Evolutionary conservation across 1,140 invertebrate species (phyloP).

Genomic region (Scylla paramamosain): DNA sequence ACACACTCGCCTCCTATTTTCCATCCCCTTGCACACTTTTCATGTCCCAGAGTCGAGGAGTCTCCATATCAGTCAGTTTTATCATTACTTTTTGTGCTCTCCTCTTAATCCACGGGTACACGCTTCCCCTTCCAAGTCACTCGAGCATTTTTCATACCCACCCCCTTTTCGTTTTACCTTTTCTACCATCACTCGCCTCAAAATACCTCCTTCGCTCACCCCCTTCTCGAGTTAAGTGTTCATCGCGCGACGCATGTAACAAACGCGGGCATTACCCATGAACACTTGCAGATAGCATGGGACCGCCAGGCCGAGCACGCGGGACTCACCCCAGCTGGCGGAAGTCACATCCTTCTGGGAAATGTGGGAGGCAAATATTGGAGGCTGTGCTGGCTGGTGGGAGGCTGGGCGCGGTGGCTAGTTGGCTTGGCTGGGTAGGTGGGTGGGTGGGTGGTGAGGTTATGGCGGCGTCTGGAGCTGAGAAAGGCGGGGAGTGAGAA

Average conservation of each 20-base stretch:
- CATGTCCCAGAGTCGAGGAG: neutral
- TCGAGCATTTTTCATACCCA: neutral
- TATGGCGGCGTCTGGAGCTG: neutral
- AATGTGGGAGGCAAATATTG: constrained; percentile 13
- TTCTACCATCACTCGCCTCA: neutral
- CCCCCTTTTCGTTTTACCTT: neutral
- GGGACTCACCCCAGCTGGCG: neutral
- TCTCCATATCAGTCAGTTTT: neutral
- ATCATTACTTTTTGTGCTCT: neutral
- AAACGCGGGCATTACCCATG: neutral
- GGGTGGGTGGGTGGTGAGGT: neutral
- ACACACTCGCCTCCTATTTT: neutral
- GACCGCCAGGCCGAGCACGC: neutral
- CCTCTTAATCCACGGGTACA: no score
- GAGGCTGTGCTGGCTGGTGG: neutral
- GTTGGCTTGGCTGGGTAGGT: neutral
- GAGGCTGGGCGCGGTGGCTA: neutral
- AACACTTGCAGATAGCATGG: constrained; percentile 11
- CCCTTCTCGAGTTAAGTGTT: neutral
- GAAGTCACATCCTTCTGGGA: neutral
- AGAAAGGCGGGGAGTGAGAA: neutral
- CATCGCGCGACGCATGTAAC: neutral
- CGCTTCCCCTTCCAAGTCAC: neutral
- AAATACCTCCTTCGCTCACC: neutral
- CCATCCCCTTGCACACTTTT: neutral